Evolutionary conservation across 1,140 invertebrate species (phyloP).

Genomic region (Drosophila lowei): DNA sequence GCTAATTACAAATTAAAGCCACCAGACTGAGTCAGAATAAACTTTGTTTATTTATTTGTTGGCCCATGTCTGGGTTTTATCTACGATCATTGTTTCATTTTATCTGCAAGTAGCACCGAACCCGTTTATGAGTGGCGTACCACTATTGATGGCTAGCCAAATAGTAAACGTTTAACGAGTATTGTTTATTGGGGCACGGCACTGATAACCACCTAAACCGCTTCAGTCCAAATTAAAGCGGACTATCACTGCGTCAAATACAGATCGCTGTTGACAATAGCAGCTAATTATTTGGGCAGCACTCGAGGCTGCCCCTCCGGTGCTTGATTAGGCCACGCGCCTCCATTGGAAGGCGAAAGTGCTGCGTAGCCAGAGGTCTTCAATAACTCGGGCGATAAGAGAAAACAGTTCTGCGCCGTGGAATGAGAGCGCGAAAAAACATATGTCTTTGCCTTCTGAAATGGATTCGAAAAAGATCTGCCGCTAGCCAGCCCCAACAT

Average conservation of each 20-base stretch:
- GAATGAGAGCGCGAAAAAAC: background rate
- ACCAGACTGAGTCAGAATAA: conserved; percentile 18
- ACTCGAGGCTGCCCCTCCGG: conserved; percentile 32
- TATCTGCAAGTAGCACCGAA: background rate
- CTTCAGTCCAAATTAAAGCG: conserved; percentile 11
- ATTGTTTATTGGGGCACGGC: conserved; percentile 29
- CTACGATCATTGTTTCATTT: conserved; percentile 8
- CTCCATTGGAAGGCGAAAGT: conserved; percentile 27
- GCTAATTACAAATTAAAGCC: conserved; percentile 25
- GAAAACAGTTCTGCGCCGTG: background rate
- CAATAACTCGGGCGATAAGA: conserved; percentile 34
- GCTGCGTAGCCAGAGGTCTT: conserved; percentile 30
- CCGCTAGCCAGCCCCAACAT: background rate
- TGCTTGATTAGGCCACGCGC: conserved; percentile 66
- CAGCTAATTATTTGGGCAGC: conserved; percentile 61
- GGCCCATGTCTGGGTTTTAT: conserved; percentile 42
- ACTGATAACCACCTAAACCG: conserved; percentile 17
- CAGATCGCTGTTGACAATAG: conserved; percentile 21
- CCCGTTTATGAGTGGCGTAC: too few relatives aligned
- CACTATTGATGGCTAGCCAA: conserved; percentile 11
- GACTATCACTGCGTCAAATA: background rate
- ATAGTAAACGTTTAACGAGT: conserved; percentile 2
- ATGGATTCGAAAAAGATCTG: too few relatives aligned
- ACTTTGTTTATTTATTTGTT: conserved; percentile 11
- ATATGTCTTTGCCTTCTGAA: background rate